A percentile compares a stretch with the other conserved stretches of the same genome.
Conservation (phyloP, 2,888 invertebrate genomes). For the Athrips mouffetella region DNA sequence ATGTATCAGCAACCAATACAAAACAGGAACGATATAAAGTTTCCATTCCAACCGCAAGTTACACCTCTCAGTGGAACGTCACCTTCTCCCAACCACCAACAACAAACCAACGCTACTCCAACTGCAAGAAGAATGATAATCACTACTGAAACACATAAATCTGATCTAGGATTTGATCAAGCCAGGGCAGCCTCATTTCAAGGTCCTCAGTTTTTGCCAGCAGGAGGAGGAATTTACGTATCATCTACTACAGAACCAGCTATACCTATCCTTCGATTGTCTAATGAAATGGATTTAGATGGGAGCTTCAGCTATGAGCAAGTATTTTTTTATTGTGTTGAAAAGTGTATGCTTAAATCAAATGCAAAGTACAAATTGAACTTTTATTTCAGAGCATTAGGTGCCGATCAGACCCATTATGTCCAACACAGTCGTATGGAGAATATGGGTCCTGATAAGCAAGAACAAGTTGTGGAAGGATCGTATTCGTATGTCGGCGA, state of each 20-base stretch:
- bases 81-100: slow-evolving; percentile 25
- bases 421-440: slow-evolving; percentile 77
- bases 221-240: slow-evolving; percentile 41
- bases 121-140: slow-evolving; percentile 54
- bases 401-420: slow-evolving; percentile 75
- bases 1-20: slow-evolving; percentile 48
- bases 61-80: background rate
- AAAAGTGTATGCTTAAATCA: background rate
- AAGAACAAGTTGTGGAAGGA: slow-evolving; percentile 80
- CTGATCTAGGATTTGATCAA: slow-evolving; percentile 48
- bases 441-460: slow-evolving; percentile 76
- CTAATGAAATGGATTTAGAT: slow-evolving; percentile 77
- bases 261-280: slow-evolving; percentile 71
- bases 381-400: slow-evolving; percentile 55
- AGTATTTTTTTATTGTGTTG: slow-evolving; percentile 32
- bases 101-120: slow-evolving; percentile 36
- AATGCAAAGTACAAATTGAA: background rate
- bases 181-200: slow-evolving; percentile 47
- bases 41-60: slow-evolving; percentile 32
- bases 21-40: slow-evolving; percentile 53
- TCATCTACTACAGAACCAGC: slow-evolving; percentile 70
- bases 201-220: slow-evolving; percentile 47
- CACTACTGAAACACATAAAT: slow-evolving; percentile 50
- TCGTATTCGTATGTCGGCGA: slow-evolving; percentile 81
- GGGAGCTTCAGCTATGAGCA: slow-evolving; percentile 78